phyloP scores from a whole-genome alignment of 2,888 invertebrate species.

The Lymantria monacha region DNA sequence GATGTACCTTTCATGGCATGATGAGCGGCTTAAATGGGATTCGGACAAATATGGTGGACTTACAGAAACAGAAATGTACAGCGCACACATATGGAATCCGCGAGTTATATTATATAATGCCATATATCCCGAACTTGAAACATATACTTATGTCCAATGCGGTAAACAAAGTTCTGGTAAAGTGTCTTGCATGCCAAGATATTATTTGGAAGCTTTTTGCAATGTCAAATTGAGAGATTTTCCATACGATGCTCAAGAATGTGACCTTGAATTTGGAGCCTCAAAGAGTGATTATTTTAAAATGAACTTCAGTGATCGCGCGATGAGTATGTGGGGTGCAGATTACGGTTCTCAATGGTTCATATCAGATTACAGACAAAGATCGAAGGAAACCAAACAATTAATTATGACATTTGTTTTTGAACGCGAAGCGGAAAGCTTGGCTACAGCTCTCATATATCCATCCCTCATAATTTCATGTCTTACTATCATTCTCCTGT shows the following conservation, averaged over 20 bases:
- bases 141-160: slow-evolving; percentile 20
- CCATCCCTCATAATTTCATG: slow-evolving; percentile 40
- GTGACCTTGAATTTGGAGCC: slow-evolving; percentile 31
- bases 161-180: slow-evolving; percentile 24
- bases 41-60: slow-evolving; percentile 36
- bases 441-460: slow-evolving; percentile 40
- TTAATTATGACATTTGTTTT: slow-evolving; percentile 42
- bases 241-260: slow-evolving; percentile 46
- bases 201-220: slow-evolving; percentile 22
- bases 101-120: slow-evolving; percentile 31
- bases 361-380: slow-evolving; percentile 39
- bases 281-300: slow-evolving; percentile 10
- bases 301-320: slow-evolving; percentile 21
- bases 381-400: slow-evolving; percentile 18
- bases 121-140: slow-evolving; percentile 9
- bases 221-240: slow-evolving; percentile 38
- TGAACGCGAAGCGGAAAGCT: slow-evolving; percentile 41
- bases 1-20: slow-evolving; percentile 32
- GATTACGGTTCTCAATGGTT: slow-evolving; percentile 48
- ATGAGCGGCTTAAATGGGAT: slow-evolving; percentile 47
- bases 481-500: slow-evolving; percentile 35
- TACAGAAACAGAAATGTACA: slow-evolving; percentile 6
- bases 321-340: slow-evolving; percentile 26
- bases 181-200: slow-evolving; percentile 17
- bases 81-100: slow-evolving; percentile 36